Evolutionary conservation across 2,113 vertebrate species (phyloP).

Genomic region (Chlorodrepanis virens): DNA sequence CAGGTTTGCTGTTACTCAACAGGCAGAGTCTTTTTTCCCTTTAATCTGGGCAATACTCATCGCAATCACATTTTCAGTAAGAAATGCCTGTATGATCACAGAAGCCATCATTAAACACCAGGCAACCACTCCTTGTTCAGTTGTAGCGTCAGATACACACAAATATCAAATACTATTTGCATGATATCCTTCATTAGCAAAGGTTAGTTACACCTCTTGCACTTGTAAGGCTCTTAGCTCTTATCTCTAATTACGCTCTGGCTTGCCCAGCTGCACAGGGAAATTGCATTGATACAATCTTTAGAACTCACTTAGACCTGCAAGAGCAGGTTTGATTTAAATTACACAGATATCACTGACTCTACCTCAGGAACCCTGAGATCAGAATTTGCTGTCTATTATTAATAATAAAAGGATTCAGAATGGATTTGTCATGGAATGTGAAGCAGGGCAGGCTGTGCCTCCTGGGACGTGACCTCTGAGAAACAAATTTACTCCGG

Average conservation of each 20-base stretch:
- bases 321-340: slow-evolving; percentile 38
- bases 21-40: background rate
- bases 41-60: background rate
- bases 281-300: slow-evolving; percentile 60
- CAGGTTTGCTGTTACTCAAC: background rate
- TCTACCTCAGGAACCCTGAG: slow-evolving; percentile 23
- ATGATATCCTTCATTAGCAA: slow-evolving; percentile 48
- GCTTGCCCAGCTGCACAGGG: slow-evolving; percentile 42
- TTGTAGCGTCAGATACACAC: background rate
- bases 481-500: slow-evolving; percentile 27
- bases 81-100: background rate
- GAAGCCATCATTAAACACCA: background rate
- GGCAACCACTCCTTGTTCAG: background rate
- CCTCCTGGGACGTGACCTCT: slow-evolving; percentile 18
- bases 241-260: slow-evolving; percentile 31
- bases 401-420: slow-evolving; percentile 57
- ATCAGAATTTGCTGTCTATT: slow-evolving; percentile 51
- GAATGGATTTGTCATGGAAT: slow-evolving; percentile 36
- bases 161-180: slow-evolving; percentile 25
- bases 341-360: slow-evolving; percentile 38
- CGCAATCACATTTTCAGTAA: background rate
- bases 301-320: slow-evolving; percentile 37
- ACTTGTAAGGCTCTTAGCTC: background rate
- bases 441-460: background rate
- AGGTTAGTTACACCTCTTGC: slow-evolving; percentile 44